A percentile compares a stretch with the other conserved stretches of the same genome.
These are phyloP conservation scores for Lepidurus packardi DNA, from an alignment of 1,140 invertebrate genomes.

Conservation along the genomic window DNA sequence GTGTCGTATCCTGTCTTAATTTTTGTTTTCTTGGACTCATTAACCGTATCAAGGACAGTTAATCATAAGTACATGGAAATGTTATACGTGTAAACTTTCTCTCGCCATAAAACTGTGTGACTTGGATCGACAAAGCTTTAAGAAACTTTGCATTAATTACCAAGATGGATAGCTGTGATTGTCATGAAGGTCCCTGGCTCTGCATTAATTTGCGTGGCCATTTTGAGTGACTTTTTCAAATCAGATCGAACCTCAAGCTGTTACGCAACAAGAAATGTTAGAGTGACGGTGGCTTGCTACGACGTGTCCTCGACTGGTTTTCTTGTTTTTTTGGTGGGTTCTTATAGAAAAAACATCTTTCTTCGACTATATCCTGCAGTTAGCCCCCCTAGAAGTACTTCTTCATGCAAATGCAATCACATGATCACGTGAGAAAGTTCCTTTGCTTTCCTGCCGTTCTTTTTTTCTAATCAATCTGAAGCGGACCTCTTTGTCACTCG, in stretches of 20 bases:
- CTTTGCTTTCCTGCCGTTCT: neutral
- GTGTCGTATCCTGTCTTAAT: too few relatives aligned
- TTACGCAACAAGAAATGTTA: neutral
- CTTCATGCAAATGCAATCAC: neutral
- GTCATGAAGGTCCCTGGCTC: neutral
- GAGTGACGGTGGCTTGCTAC: neutral
- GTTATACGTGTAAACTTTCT: neutral
- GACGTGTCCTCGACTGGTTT: neutral
- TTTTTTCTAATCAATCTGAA: neutral
- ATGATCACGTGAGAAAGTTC: slow-evolving; percentile 2
- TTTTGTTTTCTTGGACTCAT: too few relatives aligned
- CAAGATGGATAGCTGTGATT: neutral
- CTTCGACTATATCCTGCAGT: neutral
- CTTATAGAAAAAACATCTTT: neutral
- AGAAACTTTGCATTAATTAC: neutral
- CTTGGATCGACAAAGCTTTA: neutral
- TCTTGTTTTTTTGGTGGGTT: neutral
- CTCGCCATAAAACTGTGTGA: neutral
- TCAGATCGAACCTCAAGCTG: neutral
- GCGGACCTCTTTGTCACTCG: neutral
- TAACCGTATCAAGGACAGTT: too few relatives aligned
- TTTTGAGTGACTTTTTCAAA: neutral
- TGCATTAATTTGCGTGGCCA: neutral
- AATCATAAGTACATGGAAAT: too few relatives aligned
- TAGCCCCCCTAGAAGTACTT: too few relatives aligned